These are phyloP conservation scores for Omphaloscelis lunosa DNA, from an alignment of 2,888 invertebrate genomes.

Conservation along the genomic window DNA sequence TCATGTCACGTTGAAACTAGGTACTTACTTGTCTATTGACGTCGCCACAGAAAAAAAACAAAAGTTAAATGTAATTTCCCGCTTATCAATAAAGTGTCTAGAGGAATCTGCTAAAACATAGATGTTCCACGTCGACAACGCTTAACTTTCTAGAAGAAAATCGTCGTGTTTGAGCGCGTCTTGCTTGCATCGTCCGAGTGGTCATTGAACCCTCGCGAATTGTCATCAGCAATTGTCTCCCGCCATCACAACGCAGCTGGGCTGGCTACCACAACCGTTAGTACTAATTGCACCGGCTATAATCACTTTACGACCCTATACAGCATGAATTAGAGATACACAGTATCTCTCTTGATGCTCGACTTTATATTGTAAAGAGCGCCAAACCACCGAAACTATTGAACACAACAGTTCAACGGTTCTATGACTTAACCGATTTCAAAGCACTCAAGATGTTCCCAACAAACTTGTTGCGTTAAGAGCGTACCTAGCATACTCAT, in stretches of 20 bases:
- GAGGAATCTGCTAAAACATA: constrained; percentile 56
- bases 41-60: constrained; percentile 52
- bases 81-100: constrained; percentile 53
- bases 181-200: constrained; percentile 73
- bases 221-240: constrained; percentile 83
- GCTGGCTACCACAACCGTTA: constrained; percentile 77
- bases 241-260: constrained; percentile 79
- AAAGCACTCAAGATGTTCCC: constrained; percentile 88
- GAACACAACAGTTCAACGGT: constrained; percentile 72
- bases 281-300: constrained; percentile 81
- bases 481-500: constrained; percentile 88
- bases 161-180: constrained; percentile 68
- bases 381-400: constrained; percentile 77
- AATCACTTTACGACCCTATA: constrained; percentile 81
- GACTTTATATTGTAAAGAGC: constrained; percentile 64
- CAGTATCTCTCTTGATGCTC: constrained; percentile 49
- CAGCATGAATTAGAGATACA: constrained; percentile 58
- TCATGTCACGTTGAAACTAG: constrained; percentile 41
- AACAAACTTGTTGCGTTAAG: constrained; percentile 89
- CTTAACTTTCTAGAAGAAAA: constrained; percentile 72
- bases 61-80: constrained; percentile 48
- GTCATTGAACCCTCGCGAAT: constrained; percentile 85
- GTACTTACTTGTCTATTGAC: constrained; percentile 61
- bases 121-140: constrained; percentile 59
- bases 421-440: constrained; percentile 84